Percentiles rank a stretch among this genome's conserved stretches.
Evolutionary conservation across 1,140 invertebrate species (phyloP).

Genomic region (Pseudomyrmex flavicornis): DNA sequence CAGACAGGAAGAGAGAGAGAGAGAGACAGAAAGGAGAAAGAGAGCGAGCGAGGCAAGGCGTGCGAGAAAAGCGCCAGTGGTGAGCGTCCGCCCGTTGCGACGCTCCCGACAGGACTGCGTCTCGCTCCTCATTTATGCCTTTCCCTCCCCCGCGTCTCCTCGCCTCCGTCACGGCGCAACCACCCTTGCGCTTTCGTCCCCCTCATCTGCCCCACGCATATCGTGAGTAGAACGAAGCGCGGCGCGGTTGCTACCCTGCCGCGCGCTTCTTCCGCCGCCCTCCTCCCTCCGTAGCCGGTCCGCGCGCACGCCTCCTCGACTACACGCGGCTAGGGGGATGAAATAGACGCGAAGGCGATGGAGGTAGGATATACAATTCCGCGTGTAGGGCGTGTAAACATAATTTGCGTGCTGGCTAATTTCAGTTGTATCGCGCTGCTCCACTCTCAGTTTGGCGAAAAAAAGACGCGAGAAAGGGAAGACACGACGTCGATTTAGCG

Average conservation of each 20-base stretch:
- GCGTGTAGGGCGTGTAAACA: constrained; percentile 64
- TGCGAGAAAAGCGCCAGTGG: constrained; percentile 72
- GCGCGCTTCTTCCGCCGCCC: background rate
- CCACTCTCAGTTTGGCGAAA: background rate
- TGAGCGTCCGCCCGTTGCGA: constrained; percentile 80
- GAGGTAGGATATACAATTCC: constrained; percentile 35
- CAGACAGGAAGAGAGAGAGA: constrained; percentile 25
- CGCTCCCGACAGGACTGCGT: constrained; percentile 84
- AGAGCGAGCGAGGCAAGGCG: constrained; percentile 67
- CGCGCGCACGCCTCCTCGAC: constrained; percentile 25
- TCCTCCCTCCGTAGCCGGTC: background rate
- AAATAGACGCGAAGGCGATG: background rate
- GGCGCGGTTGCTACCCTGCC: constrained; percentile 10
- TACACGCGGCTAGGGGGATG: background rate
- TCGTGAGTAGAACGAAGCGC: constrained; percentile 54
- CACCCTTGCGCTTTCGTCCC: constrained; percentile 50
- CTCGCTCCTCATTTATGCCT: constrained; percentile 77
- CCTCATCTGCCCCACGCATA: constrained; percentile 56
- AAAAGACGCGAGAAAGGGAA: no score
- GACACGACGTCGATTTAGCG: background rate
- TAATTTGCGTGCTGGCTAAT: constrained; percentile 69
- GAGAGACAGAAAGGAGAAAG: constrained; percentile 37
- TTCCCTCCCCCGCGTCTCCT: constrained; percentile 71
- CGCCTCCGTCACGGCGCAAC: constrained; percentile 53
- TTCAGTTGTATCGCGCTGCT: constrained; percentile 35